Evolutionary conservation across 2,113 vertebrate genomes (phyloP), one percentile per base, ranked within the genome.

Genomic region (Leptodactylus fuscus): DNA sequence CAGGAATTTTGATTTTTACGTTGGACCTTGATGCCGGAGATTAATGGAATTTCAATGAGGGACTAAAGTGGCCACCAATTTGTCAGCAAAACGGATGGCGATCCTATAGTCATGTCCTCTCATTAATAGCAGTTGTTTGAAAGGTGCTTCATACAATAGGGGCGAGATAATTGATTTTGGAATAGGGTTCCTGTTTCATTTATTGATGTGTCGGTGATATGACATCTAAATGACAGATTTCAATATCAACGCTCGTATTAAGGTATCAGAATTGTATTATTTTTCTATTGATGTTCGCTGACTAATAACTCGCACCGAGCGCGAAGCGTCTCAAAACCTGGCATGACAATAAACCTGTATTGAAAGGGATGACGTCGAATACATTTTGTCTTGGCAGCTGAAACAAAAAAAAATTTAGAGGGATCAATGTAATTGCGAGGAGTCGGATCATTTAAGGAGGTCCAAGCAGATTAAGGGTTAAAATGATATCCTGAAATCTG

Each of bases 1-100:
- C 44, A 93, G 93, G 92, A 93, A 92, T 94, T 95, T 94, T 94
- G 93, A 95, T 51, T 51, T 95, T 95, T 87, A 24, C 93, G 92
- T 92, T 93, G 94, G 91, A 94, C 93, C 91, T 90, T 92, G 90
- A 91, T 93, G 90, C 91, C 90, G 87, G 91, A 94, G 94, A 96
- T 96, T 95, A 95, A 95, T 95, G 93, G 94, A 94, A 95, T 95
- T 95, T 94, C 93, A 94, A 94, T 94, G 94, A 95, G 91, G 89
- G 92, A 89, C 91, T 92, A 88, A 91, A 94, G 93, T 93, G 93
- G 93, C 91, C 91, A 92, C 93, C 91, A 93, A 93, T 94, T 94
- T 95, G 94, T 95, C 94, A 94, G 94, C 93, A 94, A 94, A 95
- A 95, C 91, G 90, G 92, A 95, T 96, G 93, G 93, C 91, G 92